Evolutionary conservation across 2,888 invertebrate genomes (phyloP), one percentile per base, ranked within the genome.

Genomic region (Hirtodrosophila cameraria): DNA sequence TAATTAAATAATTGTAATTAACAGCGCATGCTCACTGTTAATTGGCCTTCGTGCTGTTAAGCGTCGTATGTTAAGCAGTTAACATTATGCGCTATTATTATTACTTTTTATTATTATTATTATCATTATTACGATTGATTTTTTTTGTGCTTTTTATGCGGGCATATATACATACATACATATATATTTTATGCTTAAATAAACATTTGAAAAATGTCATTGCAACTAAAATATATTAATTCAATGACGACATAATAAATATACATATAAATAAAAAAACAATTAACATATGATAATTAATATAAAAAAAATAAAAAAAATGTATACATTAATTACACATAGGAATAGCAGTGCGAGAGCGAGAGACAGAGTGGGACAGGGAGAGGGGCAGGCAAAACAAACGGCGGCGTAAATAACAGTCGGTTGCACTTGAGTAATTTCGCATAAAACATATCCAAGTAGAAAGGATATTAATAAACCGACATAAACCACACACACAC

Each of bases 381-480:
- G n/a, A n/a, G n/a, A n/a, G 25, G 36, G 18, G 15, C 36, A 11
- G 60, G 5, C 27, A 54, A 75, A 58, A 76, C 55, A 79, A 64
- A 67, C 50, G 55, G 50, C 61, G 59, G 60, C 64, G 83, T 68
- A 83, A 80, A 83, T 68, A 67, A 80, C 86, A 78, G 83, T 80
- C 78, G 73, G 62, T 69, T 85, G 68, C 88, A 86, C 88, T 86
- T 87, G 86, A 87, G 75, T 86, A 77, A 86, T 83, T 77, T 82
- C 82, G 66, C 76, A 82, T 82, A 86, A 82, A 82, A 86, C 86
- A 82, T 85, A 77, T 65, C 79, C 82, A 82, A 78, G 75, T 75
- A 76, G 82, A 83, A 86, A 86, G 86, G 88, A 86, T 86, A 87
- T 86, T 87, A 86, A 86, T 87, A 86, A 87, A 86, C 86, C 83